These are phyloP conservation scores for Leucophora obtusa DNA, from an alignment of 2,888 invertebrate species.

Conservation along the genomic window DNA sequence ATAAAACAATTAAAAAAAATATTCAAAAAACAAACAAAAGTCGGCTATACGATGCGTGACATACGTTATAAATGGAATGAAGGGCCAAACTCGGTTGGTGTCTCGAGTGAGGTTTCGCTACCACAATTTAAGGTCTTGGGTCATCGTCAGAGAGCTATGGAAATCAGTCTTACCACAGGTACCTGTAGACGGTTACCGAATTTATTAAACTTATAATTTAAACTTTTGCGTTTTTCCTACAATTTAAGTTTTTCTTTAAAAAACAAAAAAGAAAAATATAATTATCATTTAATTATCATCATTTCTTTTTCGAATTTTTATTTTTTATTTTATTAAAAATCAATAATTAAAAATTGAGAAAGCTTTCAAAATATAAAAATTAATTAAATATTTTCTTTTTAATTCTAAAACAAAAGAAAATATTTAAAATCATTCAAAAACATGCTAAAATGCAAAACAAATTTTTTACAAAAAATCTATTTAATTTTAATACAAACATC, in stretches of 20 bases:
- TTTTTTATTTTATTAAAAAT: slow-evolving; percentile 14
- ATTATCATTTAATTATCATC: slow-evolving; percentile 33
- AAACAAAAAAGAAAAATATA: slow-evolving; percentile 28
- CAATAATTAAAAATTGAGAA: slow-evolving; percentile 29
- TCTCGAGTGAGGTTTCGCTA: slow-evolving; percentile 96
- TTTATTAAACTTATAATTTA: slow-evolving; percentile 67
- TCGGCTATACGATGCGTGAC: slow-evolving; percentile 99
- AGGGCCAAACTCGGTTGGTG: slow-evolving; percentile 95
- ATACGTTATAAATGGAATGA: slow-evolving; percentile 98
- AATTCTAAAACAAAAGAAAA: background rate
- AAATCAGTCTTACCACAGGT: slow-evolving; percentile 98
- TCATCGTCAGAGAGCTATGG: slow-evolving; percentile 96
- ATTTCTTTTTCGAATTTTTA: slow-evolving; percentile 4
- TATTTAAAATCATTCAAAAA: slow-evolving; percentile 5
- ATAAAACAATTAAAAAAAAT: slow-evolving; percentile 59
- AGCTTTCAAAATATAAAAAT: slow-evolving; percentile 16
- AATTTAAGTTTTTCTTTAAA: slow-evolving; percentile 51
- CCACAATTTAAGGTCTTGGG: slow-evolving; percentile 99
- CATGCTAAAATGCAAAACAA: background rate
- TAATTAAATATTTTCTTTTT: slow-evolving; percentile 4
- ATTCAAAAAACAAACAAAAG: slow-evolving; percentile 79
- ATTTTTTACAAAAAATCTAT: background rate
- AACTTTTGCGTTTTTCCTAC: slow-evolving; percentile 34
- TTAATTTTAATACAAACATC: background rate
- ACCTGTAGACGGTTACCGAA: slow-evolving; percentile 81